Conservation (phyloP, 2,113 vertebrate species). For the Rhizomys pruinosus region DNA sequence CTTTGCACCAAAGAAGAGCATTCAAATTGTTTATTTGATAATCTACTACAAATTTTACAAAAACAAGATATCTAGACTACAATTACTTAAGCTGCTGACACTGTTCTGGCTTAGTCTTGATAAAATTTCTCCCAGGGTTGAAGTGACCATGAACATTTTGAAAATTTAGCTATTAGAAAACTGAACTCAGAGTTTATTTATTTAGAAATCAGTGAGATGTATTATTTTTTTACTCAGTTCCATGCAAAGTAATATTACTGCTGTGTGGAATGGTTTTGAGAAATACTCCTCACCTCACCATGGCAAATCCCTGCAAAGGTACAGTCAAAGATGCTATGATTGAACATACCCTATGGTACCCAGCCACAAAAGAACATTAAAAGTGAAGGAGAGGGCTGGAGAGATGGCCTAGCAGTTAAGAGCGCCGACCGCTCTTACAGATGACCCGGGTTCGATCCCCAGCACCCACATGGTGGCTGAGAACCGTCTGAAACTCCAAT, state of each 20-base stretch:
- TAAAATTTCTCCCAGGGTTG: background rate
- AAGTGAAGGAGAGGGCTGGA: background rate
- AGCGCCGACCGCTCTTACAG: no score
- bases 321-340: background rate
- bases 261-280: background rate
- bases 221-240: constrained; percentile 10
- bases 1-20: background rate
- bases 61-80: constrained; percentile 4
- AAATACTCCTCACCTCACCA: constrained; percentile 9
- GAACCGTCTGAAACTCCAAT: no score
- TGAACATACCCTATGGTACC: background rate
- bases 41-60: constrained; percentile 11
- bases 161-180: constrained; percentile 24
- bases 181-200: background rate
- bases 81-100: background rate
- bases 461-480: no score
- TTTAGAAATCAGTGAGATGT: constrained; percentile 25
- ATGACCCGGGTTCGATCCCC: no score
- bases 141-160: background rate
- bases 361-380: background rate
- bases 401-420: no score
- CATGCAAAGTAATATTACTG: background rate
- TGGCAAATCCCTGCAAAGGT: background rate
- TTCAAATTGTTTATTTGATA: background rate
- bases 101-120: background rate